phyloP scores from a whole-genome alignment of 2,797 vertebrate genomes.

The Oreochromis mossambicus region DNA sequence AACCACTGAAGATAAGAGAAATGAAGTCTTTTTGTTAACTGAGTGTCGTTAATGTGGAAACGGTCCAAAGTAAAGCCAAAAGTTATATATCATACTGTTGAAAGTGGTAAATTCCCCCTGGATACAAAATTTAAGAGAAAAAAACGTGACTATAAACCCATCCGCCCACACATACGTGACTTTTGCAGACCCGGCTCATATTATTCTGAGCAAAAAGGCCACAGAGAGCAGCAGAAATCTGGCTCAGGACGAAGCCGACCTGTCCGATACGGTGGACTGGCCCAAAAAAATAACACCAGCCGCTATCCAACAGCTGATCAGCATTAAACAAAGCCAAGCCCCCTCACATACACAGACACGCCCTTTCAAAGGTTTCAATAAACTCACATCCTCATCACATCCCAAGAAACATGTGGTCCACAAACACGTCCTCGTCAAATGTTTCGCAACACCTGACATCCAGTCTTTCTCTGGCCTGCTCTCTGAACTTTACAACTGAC shows the following conservation, averaged over 20 bases:
- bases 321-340: slow-evolving; percentile 18
- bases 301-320: slow-evolving; percentile 35
- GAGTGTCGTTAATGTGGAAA: not conserved
- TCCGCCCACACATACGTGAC: not conserved
- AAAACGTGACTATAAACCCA: not conserved
- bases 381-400: not conserved
- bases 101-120: not conserved
- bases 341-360: not conserved
- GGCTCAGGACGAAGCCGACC: not conserved
- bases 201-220: slow-evolving; percentile 29
- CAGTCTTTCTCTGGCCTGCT: not conserved
- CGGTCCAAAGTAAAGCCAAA: not conserved
- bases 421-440: not conserved
- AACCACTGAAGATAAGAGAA: not conserved
- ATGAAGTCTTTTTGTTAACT: not conserved
- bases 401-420: not conserved
- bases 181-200: slow-evolving; percentile 2
- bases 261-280: not conserved
- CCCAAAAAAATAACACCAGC: slow-evolving; percentile 25
- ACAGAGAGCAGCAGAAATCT: slow-evolving; percentile 9
- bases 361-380: not conserved
- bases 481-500: slow-evolving; percentile 7
- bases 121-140: slow-evolving; percentile 17
- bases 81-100: not conserved
- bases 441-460: slow-evolving; percentile 1